Base-by-base conservation (phyloP, 2,113 vertebrate genomes). In the Neolamprologus kungweensis region DNA sequence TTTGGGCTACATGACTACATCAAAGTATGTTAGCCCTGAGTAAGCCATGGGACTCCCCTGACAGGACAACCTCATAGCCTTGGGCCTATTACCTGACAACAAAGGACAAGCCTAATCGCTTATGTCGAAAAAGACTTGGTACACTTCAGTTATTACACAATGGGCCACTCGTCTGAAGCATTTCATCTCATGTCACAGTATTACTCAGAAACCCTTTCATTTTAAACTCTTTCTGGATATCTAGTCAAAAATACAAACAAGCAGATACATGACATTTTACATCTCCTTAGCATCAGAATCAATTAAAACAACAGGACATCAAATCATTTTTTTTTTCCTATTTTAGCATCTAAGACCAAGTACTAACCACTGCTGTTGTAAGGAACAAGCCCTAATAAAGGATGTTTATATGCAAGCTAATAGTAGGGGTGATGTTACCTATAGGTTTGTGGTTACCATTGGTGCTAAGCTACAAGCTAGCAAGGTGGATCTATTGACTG, bases 31-130 rank as follows among this genome's bases (percentile, higher is more conserved):
- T 89, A 88, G 87, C 28, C 57, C 80, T 65, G 81, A 82, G 54
- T 75, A 88, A 80, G 82, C 75, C 45, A 84, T 45, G 58, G 71
- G 87, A 88, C 40, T 71, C 42, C 85, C 6, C 42, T 84, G 90
- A 92, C 84, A 86, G 81, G 82, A 85, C 87, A 71, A 80, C 80
- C 82, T 85, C 84, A 85, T 78, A 40, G 82, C 91, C 47, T 45
- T 35, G 31, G 78, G 85, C 71, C 53, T 19, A 60, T 84, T 78
- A 90, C 87, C 75, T 87, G 90, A 87, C 86, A 92, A 92, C 81
- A 78, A 79, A 92, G 83, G 85, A 84, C 80, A 88, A 83, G 83
- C 35, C 12, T n/a, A 63, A 65, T n/a, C 45, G 55, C 45, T 80
- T 40, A 53, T 65, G 73, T 54, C 35, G 1, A 82, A 86, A 57